Evolutionary conservation across 2,797 vertebrate species (phyloP).

Genomic region (Myotis pilosus): DNA sequence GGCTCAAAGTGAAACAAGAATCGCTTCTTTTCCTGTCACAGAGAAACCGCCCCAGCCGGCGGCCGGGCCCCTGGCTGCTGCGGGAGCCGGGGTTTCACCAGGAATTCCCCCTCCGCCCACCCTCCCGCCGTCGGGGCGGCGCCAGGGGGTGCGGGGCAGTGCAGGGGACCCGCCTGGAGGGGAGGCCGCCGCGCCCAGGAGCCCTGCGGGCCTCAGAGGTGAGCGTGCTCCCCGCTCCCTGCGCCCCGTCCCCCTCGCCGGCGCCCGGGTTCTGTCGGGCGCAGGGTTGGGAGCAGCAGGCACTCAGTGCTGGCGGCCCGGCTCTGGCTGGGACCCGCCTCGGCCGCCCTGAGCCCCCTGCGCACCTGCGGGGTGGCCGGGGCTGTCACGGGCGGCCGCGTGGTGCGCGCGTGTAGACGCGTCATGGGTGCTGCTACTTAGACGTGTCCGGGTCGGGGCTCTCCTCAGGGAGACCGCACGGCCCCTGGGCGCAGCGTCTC

Average conservation of each 20-base stretch:
- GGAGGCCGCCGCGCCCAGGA: neutral
- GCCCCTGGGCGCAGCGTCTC: rapidly evolving
- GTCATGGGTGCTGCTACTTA: rapidly evolving
- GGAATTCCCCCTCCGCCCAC: slow-evolving; percentile 35
- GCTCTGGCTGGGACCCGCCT: neutral
- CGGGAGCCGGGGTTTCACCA: slow-evolving; percentile 31
- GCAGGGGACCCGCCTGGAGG: neutral
- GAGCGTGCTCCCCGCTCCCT: neutral
- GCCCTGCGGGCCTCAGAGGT: slow-evolving; percentile 36
- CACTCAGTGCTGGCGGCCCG: neutral
- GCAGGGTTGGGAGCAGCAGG: neutral
- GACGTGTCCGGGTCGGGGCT: rapidly evolving
- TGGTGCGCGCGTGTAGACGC: rapidly evolving
- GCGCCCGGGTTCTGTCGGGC: too few species aligned
- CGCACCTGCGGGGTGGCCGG: neutral
- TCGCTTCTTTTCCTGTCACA: slow-evolving; percentile 62
- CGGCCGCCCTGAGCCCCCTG: neutral
- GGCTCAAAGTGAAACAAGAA: slow-evolving; percentile 68
- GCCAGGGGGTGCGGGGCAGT: neutral
- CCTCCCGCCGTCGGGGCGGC: neutral
- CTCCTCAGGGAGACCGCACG: neutral
- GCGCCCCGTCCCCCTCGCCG: neutral
- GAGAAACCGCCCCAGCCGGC: neutral
- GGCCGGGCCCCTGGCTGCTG: neutral
- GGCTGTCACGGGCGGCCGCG: rapidly evolving